phyloP scores from a whole-genome alignment of 2,888 invertebrate genomes.

The Drosophila affinis region DNA sequence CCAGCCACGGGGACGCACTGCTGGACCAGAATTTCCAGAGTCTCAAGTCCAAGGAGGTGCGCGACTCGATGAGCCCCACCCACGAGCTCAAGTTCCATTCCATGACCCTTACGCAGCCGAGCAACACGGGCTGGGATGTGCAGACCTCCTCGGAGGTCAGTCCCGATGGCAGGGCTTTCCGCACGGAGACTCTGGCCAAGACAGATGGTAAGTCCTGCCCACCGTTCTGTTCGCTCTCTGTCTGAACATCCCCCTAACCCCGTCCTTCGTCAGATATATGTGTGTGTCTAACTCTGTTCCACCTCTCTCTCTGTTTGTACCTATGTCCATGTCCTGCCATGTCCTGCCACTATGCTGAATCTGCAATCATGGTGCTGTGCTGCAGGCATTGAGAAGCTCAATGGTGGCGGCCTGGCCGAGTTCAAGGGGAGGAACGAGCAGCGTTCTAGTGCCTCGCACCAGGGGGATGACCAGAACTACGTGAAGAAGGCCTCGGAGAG shows the following conservation, averaged over 20 bases:
- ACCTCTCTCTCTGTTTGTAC: not conserved
- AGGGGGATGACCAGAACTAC: slow-evolving; percentile 86
- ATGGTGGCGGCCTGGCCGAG: slow-evolving; percentile 87
- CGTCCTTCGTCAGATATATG: not conserved
- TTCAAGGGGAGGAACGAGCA: slow-evolving; percentile 88
- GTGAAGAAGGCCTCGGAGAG: slow-evolving; percentile 84
- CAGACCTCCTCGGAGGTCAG: slow-evolving; percentile 87
- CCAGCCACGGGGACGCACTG: slow-evolving; percentile 88
- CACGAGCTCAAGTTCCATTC: slow-evolving; percentile 83
- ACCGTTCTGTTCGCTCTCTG: not conserved
- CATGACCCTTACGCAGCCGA: slow-evolving; percentile 80
- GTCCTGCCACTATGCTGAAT: not conserved
- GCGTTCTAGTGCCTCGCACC: slow-evolving; percentile 85
- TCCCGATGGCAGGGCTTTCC: slow-evolving; percentile 87
- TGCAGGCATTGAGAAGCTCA: slow-evolving; percentile 87
- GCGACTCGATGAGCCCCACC: slow-evolving; percentile 90
- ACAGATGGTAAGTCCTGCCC: slow-evolving; percentile 85
- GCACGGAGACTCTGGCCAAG: slow-evolving; percentile 86
- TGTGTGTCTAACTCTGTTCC: not conserved
- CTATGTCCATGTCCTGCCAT: not conserved
- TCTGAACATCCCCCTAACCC: not conserved
- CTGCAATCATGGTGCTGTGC: slow-evolving; percentile 14
- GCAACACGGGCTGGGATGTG: slow-evolving; percentile 88
- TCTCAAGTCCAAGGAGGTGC: slow-evolving; percentile 91
- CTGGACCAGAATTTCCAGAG: slow-evolving; percentile 91